Percentiles rank a stretch among this genome's conserved stretches.
These are phyloP conservation scores for Adineta ricciae DNA, from an alignment of 2,888 invertebrate species.

Conservation along the genomic window DNA sequence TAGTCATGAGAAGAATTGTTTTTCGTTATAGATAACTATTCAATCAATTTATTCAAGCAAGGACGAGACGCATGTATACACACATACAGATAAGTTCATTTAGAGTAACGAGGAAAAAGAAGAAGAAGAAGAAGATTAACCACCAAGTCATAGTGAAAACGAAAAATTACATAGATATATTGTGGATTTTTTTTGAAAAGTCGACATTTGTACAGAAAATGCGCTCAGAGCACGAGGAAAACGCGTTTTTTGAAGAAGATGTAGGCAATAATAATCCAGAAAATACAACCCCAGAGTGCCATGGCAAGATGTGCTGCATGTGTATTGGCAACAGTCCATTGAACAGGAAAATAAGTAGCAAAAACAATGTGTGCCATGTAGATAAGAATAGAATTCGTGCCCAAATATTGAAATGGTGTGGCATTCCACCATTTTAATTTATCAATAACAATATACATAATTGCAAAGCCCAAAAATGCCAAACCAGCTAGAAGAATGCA, in stretches of 20 bases:
- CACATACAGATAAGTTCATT: background rate
- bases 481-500: background rate
- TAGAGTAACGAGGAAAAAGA: background rate
- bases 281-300: constrained; percentile 62
- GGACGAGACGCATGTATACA: background rate
- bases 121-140: background rate
- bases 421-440: constrained; percentile 67
- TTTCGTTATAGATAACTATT: background rate
- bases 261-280: constrained; percentile 65
- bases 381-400: constrained; percentile 79
- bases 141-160: background rate
- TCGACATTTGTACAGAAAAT: no score
- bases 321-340: constrained; percentile 53
- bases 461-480: constrained; percentile 64
- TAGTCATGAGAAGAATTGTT: no score
- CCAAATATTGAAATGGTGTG: constrained; percentile 75
- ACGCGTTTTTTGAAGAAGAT: constrained; percentile 13
- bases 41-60: background rate
- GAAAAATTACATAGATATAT: background rate
- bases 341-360: constrained; percentile 63
- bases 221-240: background rate
- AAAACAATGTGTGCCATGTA: constrained; percentile 75
- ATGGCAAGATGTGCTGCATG: constrained; percentile 62
- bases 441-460: constrained; percentile 69
- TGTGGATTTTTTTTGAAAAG: no score